Evolutionary conservation across 1,140 invertebrate genomes (phyloP).

Genomic region (Pseudomyrmex concolor): DNA sequence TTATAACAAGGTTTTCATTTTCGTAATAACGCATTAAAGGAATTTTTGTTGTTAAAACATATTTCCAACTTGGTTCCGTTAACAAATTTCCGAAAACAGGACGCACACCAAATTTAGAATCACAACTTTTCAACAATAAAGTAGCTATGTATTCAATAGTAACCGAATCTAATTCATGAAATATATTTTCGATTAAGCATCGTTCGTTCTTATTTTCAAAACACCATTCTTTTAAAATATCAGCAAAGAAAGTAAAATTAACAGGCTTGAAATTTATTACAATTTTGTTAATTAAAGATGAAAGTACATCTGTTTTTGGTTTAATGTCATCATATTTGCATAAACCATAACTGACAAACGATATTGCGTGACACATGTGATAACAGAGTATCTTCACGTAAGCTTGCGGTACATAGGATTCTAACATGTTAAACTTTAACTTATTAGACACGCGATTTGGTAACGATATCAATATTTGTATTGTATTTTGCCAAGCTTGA

Average conservation of each 20-base stretch:
- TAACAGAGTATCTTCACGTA: conserved; percentile 87
- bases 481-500: conserved; percentile 84
- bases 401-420: conserved; percentile 86
- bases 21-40: conserved; percentile 85
- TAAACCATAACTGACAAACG: conserved; percentile 85
- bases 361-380: conserved; percentile 87
- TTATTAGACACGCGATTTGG: conserved; percentile 89
- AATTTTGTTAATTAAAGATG: conserved; percentile 87
- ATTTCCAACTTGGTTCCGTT: conserved; percentile 85
- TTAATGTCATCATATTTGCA: conserved; percentile 77
- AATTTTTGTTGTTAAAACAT: conserved; percentile 86
- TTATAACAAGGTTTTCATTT: conserved; percentile 79
- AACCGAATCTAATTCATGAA: conserved; percentile 81
- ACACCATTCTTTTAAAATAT: conserved; percentile 80
- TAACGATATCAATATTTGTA: conserved; percentile 88
- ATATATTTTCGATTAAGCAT: conserved; percentile 77
- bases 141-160: conserved; percentile 83
- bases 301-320: conserved; percentile 84
- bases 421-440: conserved; percentile 85
- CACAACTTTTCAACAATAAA: conserved; percentile 80
- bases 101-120: conserved; percentile 73
- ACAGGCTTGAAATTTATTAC: conserved; percentile 85
- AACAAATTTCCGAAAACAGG: conserved; percentile 81
- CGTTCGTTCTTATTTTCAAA: conserved; percentile 68
- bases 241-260: conserved; percentile 82